phyloP scores from a whole-genome alignment of 2,888 invertebrate species.

The Chaetogeoica ovagalla region DNA sequence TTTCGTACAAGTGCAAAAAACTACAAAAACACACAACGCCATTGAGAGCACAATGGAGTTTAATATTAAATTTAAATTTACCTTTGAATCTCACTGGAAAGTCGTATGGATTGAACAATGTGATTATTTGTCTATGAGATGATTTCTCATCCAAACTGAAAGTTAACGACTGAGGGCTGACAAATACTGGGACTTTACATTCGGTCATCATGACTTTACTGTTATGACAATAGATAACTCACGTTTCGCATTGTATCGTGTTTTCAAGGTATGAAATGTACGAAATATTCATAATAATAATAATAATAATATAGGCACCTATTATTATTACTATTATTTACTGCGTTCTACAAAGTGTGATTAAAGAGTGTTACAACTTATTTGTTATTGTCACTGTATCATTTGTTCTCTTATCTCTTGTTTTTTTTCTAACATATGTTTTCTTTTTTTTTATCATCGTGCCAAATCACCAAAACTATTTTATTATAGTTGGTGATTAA shows the following conservation, averaged over 20 bases:
- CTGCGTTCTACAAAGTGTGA: not conserved
- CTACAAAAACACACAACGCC: slow-evolving; percentile 63
- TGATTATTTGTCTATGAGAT: slow-evolving; percentile 78
- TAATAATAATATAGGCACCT: too few species aligned
- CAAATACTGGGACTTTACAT: slow-evolving; percentile 76
- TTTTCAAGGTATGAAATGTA: not conserved
- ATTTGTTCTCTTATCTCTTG: slow-evolving; percentile 30
- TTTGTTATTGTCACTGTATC: not conserved
- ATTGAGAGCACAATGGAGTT: not conserved
- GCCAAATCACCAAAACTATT: not conserved
- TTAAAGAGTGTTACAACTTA: not conserved
- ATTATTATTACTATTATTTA: not conserved
- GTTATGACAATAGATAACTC: not conserved
- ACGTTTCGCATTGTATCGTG: not conserved
- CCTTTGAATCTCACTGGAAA: slow-evolving; percentile 80
- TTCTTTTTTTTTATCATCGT: not conserved
- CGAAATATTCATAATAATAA: too few species aligned
- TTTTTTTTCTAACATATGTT: slow-evolving; percentile 1
- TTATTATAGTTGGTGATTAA: too few species aligned
- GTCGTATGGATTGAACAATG: slow-evolving; percentile 84
- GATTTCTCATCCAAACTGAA: slow-evolving; percentile 76
- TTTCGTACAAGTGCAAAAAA: slow-evolving; percentile 73
- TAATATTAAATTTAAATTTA: slow-evolving; percentile 58
- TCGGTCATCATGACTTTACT: slow-evolving; percentile 57
- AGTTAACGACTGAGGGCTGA: slow-evolving; percentile 75